phyloP scores from a whole-genome alignment of 2,888 invertebrate species.

The Drosophila austrosaltans region DNA sequence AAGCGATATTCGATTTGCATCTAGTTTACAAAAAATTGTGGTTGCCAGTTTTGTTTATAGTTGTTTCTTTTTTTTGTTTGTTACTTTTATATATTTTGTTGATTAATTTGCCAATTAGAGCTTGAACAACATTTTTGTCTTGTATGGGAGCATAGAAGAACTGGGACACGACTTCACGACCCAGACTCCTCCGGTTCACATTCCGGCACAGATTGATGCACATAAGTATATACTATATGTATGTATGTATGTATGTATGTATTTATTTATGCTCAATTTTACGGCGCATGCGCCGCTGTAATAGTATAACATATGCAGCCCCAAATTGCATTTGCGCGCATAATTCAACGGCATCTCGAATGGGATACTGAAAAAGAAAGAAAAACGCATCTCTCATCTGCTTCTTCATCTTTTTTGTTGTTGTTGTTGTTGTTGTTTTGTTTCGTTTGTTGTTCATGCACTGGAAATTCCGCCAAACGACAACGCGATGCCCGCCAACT shows the following conservation, averaged over 20 bases:
- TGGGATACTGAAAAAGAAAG: conserved; percentile 33
- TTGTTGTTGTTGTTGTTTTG: conserved; percentile 47
- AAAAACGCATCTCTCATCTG: conserved; percentile 20
- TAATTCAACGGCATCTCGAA: conserved; percentile 76
- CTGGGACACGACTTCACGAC: conserved; percentile 39
- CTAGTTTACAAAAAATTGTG: conserved; percentile 29
- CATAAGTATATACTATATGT: conserved; percentile 10
- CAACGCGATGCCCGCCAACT: conserved; percentile 67
- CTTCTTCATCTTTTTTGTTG: not conserved
- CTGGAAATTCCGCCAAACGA: conserved; percentile 78
- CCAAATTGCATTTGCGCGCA: conserved; percentile 69
- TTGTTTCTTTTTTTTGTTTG: conserved; percentile 15
- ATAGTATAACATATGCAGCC: conserved; percentile 53
- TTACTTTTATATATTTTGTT: conserved; percentile 40
- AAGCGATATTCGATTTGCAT: conserved; percentile 42
- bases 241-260: conserved; percentile 15
- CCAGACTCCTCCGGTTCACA: conserved; percentile 30
- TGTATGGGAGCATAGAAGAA: conserved; percentile 35
- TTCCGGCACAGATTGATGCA: conserved; percentile 8
- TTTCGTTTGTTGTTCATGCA: conserved; percentile 71
- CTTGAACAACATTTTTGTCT: conserved; percentile 47
- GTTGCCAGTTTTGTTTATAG: conserved; percentile 29
- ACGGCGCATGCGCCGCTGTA: conserved; percentile 67
- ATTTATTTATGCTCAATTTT: conserved; percentile 56
- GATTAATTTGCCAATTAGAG: conserved; percentile 71